phyloP scores from a whole-genome alignment of 2,113 vertebrate genomes.

The Oncorhynchus keta region DNA sequence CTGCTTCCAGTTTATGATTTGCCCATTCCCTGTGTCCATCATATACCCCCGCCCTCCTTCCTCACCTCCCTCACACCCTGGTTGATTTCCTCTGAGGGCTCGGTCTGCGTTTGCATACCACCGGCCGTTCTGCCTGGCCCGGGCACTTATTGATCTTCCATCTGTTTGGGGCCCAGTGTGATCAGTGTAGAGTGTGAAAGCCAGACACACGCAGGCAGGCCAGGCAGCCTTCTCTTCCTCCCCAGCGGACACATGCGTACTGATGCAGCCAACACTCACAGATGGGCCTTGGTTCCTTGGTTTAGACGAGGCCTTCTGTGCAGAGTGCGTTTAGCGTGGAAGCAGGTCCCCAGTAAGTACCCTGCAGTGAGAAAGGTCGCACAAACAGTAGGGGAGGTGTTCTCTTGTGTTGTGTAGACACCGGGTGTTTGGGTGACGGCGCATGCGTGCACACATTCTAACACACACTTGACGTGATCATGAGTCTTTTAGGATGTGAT shows the following conservation, averaged over 20 bases:
- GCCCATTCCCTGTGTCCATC: conserved; percentile 43
- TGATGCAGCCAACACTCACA: conserved; percentile 27
- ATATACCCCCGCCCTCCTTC: conserved; percentile 7
- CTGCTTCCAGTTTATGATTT: conserved; percentile 41
- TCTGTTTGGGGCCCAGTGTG: conserved; percentile 39
- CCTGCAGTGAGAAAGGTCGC: conserved; percentile 33
- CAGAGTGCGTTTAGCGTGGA: neutral
- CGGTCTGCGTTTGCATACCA: conserved; percentile 26
- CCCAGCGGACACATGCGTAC: conserved; percentile 10
- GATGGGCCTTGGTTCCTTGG: conserved; percentile 27
- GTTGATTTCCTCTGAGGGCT: conserved; percentile 46
- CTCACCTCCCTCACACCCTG: neutral
- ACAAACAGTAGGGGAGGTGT: conserved; percentile 25
- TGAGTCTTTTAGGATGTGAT: neutral
- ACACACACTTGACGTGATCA: neutral
- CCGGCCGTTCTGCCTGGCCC: conserved; percentile 14
- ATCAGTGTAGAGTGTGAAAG: conserved; percentile 49
- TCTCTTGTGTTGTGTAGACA: conserved; percentile 34
- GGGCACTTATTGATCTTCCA: conserved; percentile 52
- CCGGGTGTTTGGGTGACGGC: neutral
- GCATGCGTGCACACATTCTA: neutral
- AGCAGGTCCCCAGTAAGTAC: neutral
- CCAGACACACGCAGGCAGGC: conserved; percentile 24
- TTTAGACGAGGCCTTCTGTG: conserved; percentile 17
- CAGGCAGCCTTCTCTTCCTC: neutral